Evolutionary conservation across 2,888 invertebrate genomes (phyloP).

Genomic region (Ophion slaviceki): DNA sequence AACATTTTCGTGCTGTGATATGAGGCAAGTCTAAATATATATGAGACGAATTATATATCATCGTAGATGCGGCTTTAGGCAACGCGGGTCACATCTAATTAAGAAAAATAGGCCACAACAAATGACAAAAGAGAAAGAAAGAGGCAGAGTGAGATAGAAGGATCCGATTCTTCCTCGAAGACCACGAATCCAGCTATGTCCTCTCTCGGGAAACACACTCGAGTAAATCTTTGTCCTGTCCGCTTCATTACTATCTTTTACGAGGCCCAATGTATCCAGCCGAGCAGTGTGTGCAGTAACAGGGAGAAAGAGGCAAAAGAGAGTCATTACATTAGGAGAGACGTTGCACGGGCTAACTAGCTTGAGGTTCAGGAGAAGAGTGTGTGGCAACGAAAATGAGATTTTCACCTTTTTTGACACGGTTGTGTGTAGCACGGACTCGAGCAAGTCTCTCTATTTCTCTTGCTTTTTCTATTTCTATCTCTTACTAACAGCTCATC

Average conservation of each 20-base stretch:
- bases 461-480: too few relatives aligned
- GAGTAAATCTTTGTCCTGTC: slow-evolving; percentile 55
- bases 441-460: background rate
- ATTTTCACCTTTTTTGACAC: slow-evolving; percentile 64
- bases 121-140: background rate
- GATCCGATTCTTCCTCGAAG: slow-evolving; percentile 21
- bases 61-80: too few relatives aligned
- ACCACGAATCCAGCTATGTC: slow-evolving; percentile 44
- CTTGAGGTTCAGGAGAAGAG: slow-evolving; percentile 32
- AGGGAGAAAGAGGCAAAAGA: slow-evolving; percentile 27
- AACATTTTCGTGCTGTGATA: too few relatives aligned
- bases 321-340: slow-evolving; percentile 40
- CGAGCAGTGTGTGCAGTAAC: slow-evolving; percentile 22
- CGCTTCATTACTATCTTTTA: slow-evolving; percentile 53
- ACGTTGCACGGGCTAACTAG: slow-evolving; percentile 26
- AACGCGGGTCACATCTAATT: background rate
- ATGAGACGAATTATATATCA: too few relatives aligned
- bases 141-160: background rate
- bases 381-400: slow-evolving; percentile 39
- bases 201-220: slow-evolving; percentile 36
- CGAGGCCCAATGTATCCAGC: slow-evolving; percentile 53
- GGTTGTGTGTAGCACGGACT: slow-evolving; percentile 38
- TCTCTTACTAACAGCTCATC: slow-evolving; percentile 3
- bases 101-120: background rate
- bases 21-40: too few relatives aligned